Base-by-base conservation (phyloP, 2,113 vertebrate species). In the Dermatemys mawii region DNA sequence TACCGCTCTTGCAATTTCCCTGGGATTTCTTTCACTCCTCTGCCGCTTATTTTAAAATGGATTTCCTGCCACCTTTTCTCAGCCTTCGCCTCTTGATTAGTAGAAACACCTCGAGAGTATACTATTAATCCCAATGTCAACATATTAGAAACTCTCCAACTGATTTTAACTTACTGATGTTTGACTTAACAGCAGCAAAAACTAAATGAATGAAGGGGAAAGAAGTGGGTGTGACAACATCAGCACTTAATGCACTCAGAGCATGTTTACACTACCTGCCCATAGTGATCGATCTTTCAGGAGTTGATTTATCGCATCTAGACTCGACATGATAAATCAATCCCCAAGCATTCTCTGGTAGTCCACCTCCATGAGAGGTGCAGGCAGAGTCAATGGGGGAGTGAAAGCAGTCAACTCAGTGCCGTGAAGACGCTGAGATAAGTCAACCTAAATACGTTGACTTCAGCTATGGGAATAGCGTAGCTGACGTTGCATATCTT, bases 61-160 rank as follows among this genome's bases (percentile, higher is more conserved):
- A 92, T 94, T 93, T 96, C 85, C 35, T 90, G 35, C 16, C 54
- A 87, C 2, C 14, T 93, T 93, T 83, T 86, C 53, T 86, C 38
- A 84, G 21, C 55, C 4, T 76, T 26, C 6, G 93, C 2, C 53
- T 67, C 1, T 0, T 81, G 21, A 86, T 93, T 94, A 81, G 9
- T n/a, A 78, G 70, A 88, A 90, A 87, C 38, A 48, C 41, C 8
- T 2, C 14, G 26, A 70, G 78, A 50, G 11, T 85, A 41, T 21
- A 14, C 2, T 1, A 87, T n/a, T 84, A 41, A 86, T 22, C 22
- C 16, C 32, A 53, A 88, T 84, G 32, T 80, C 35, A 92, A 83
- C 19, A 63, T 12, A 41, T 57, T 79, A 88, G 49, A 81, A 92
- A 54, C 3, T 81, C 17, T 90, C 81, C 41, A 76, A 14, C 21